phyloP scores from a whole-genome alignment of 2,888 invertebrate genomes.

The Muschampia plurimacula region DNA sequence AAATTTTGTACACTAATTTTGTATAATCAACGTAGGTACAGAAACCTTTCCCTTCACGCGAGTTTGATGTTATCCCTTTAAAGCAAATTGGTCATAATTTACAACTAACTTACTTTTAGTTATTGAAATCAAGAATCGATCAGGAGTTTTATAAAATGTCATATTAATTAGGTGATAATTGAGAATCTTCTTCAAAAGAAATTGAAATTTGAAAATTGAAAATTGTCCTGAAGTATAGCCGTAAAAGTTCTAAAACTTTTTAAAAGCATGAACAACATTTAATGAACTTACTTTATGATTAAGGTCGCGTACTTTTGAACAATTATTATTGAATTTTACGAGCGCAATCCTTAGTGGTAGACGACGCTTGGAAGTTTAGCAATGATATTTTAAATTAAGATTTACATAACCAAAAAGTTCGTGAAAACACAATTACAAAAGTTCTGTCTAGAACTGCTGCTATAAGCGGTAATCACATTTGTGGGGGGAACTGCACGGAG shows the following conservation, averaged over 20 bases:
- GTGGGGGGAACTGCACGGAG: slow-evolving; percentile 68
- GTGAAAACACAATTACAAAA: slow-evolving; percentile 79
- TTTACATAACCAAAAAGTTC: slow-evolving; percentile 76
- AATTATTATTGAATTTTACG: slow-evolving; percentile 10
- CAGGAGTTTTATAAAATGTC: too few species aligned
- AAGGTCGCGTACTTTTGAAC: slow-evolving; percentile 9
- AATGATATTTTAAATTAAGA: slow-evolving; percentile 67
- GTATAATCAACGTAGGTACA: too few species aligned
- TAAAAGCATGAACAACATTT: neutral
- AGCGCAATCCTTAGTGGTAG: slow-evolving; percentile 9
- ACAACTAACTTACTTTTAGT: too few species aligned
- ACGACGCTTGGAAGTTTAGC: slow-evolving; percentile 46
- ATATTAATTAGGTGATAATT: neutral
- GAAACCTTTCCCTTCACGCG: too few species aligned
- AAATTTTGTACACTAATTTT: too few species aligned
- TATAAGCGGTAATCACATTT: slow-evolving; percentile 79
- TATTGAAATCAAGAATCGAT: too few species aligned
- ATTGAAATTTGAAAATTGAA: neutral
- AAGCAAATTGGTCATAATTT: too few species aligned
- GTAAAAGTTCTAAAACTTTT: neutral
- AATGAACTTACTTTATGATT: slow-evolving; percentile 7
- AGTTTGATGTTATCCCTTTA: too few species aligned
- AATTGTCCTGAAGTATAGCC: neutral
- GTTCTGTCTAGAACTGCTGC: slow-evolving; percentile 67
- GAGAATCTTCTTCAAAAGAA: neutral